Evolutionary conservation across 1,140 invertebrate species (phyloP), one percentile per base, ranked within the genome.

Genomic region (Pseudachorutes palmiensis): DNA sequence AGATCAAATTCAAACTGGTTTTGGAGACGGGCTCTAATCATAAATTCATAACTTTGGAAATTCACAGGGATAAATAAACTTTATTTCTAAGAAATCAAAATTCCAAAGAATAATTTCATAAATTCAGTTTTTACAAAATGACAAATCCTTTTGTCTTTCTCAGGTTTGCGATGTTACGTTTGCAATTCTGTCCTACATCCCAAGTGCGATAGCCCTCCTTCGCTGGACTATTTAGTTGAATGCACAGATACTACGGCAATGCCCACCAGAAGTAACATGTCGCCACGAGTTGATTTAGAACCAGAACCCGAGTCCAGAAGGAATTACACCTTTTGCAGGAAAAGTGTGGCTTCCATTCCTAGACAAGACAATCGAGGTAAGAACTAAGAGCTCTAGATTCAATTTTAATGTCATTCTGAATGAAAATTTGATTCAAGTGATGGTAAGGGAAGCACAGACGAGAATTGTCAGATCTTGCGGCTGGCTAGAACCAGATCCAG

Each of bases 401-500:
- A 19, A 41, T 41, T 5, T 19, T 41, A 41, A 41, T 19, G n/a
- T n/a, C n/a, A n/a, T n/a, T n/a, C n/a, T n/a, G n/a, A 19, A 19
- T 41, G 26, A 62, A 30, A 32, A 55, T 61, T 51, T 66, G 1
- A 33, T 28, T 49, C 61, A 61, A 70, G 65, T 48, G n/a, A 36
- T 22, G 9, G 29, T 33, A 36, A 9, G 26, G n/a, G 64, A 64
- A 29, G 49, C 57, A 9, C 16, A 30, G 19, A 32, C 31, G 26
- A 1, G 69, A 31, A 55, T 68, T 1, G 31, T 68, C n/a, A 55
- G 71, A 28, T 65, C 71, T 12, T 72, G 71, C 33, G 71, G 71
- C 0, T 68, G 65, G 65, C 26, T 65, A 1, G 26, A 24, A 31
- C 30, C 62, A 29, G 31, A 36, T 3, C 24, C 60, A 16, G 48